Base-by-base conservation (phyloP, 2,797 vertebrate species). In the Valencia hispanica region DNA sequence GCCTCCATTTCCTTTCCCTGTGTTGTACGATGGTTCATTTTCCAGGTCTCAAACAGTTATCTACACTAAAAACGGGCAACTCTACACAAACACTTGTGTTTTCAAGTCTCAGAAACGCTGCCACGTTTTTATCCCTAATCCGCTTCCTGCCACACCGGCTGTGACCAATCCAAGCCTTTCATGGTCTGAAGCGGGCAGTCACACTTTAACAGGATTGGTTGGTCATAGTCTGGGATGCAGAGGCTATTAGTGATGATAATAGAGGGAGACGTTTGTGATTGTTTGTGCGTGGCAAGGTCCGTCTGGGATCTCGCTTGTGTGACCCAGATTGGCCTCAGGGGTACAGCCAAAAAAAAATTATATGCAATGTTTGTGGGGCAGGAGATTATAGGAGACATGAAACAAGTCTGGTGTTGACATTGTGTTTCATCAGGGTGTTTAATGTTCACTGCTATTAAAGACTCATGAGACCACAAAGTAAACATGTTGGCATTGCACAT, bases 181-280 rank as follows among this genome's bases (percentile, higher is more conserved):
- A 92, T 93, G 91, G 91, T 88, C 45, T 15, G 39, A 84, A 86
- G 79, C 82, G 77, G 90, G 88, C 88, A 91, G 92, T 91, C 87
- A 93, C 89, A 86, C 81, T 82, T 68, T 94, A 95, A 95, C 87
- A 71, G 83, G 93, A 94, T 94, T 94, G 93, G 90, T 88, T 79
- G 85, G 81, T 90, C 53, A 77, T 80, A 79, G 86, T 87, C 84
- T 59, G 76, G 74, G 87, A 88, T 79, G 79, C 81, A 18, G 70
- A 45, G 77, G 86, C 84, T 91, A 90, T 85, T 92, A 85, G 86
- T 82, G 88, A 92, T 82, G 82, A 78, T 88, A 74, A 91, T 86
- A 73, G 86, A 86, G 88, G 79, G 71, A 86, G 89, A 79, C 87
- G 77, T 87, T 84, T 79, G 78, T 74, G 78, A 80, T 74, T 81